Conservation (phyloP, 2,113 vertebrate species). For the Phalacrocorax aristotelis region DNA sequence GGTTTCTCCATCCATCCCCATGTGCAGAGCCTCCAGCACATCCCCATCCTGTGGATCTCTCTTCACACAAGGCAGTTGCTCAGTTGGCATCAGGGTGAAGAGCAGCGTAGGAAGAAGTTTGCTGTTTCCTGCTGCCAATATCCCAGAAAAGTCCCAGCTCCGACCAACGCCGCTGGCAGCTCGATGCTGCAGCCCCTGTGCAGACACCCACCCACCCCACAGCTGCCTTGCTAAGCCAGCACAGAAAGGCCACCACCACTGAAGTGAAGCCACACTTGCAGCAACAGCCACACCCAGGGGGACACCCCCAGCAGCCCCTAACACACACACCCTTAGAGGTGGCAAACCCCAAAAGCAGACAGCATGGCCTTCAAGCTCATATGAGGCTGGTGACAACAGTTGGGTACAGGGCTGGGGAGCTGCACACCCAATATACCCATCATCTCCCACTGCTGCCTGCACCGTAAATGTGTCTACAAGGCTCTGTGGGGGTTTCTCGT, state of each 20-base stretch:
- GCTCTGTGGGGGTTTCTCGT: rapidly evolving
- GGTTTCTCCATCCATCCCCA: neutral
- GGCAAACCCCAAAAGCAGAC: neutral
- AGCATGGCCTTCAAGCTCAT: rapidly evolving
- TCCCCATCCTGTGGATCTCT: rapidly evolving
- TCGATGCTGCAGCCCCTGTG: neutral
- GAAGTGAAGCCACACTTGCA: constrained; percentile 2
- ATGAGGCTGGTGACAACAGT: rapidly evolving
- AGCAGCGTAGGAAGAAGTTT: rapidly evolving
- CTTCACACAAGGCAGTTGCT: rapidly evolving
- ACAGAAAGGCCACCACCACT: neutral
- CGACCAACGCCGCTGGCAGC: rapidly evolving
- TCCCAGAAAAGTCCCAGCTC: neutral
- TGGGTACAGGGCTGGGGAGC: rapidly evolving
- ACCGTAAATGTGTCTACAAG: rapidly evolving
- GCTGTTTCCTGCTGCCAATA: rapidly evolving
- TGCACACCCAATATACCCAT: neutral
- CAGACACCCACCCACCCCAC: rapidly evolving
- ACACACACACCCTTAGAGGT: neutral
- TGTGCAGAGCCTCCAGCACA: rapidly evolving
- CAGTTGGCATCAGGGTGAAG: rapidly evolving
- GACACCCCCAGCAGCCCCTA: neutral
- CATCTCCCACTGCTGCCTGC: neutral
- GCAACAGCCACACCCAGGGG: rapidly evolving
- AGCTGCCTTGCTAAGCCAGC: neutral